phyloP scores from a whole-genome alignment of 2,797 vertebrate genomes.

The Coregonus ussuriensis region DNA sequence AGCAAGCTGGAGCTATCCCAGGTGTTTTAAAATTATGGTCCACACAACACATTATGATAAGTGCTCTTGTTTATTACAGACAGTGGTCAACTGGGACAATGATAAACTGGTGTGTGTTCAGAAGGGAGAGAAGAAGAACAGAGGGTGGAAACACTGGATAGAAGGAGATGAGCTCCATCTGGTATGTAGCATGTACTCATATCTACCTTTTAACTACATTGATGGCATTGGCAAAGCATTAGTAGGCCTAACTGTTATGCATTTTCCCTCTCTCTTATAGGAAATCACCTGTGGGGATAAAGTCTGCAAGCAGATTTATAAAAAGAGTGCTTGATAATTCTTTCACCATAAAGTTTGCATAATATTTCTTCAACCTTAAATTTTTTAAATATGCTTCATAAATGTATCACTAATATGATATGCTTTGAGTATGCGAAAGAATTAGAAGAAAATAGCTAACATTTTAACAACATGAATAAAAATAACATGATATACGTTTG shows the following conservation, averaged over 20 bases:
- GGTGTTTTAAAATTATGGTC: neutral
- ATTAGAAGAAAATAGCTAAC: neutral
- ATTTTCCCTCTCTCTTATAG: constrained; percentile 47
- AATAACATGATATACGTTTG: neutral
- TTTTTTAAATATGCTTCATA: neutral
- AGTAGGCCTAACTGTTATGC: neutral
- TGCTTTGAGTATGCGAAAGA: neutral
- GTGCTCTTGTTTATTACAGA: constrained; percentile 61
- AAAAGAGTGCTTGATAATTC: constrained; percentile 54
- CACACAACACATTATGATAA: neutral
- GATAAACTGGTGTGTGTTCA: constrained; percentile 85
- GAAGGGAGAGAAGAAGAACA: constrained; percentile 84
- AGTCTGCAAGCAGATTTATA: constrained; percentile 76
- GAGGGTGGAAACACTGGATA: constrained; percentile 90
- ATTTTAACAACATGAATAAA: no score
- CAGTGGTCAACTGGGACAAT: constrained; percentile 82
- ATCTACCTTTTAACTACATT: neutral
- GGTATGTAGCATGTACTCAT: constrained; percentile 65
- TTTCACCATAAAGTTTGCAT: neutral
- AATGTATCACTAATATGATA: neutral
- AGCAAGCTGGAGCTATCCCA: neutral
- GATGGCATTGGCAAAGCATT: neutral
- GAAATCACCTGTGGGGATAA: constrained; percentile 70
- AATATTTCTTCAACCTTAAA: neutral
- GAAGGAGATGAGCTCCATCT: constrained; percentile 82